Evolutionary conservation across 2,888 invertebrate genomes (phyloP), one percentile per base, ranked within the genome.

Genomic region (Crepidodera aurea): DNA sequence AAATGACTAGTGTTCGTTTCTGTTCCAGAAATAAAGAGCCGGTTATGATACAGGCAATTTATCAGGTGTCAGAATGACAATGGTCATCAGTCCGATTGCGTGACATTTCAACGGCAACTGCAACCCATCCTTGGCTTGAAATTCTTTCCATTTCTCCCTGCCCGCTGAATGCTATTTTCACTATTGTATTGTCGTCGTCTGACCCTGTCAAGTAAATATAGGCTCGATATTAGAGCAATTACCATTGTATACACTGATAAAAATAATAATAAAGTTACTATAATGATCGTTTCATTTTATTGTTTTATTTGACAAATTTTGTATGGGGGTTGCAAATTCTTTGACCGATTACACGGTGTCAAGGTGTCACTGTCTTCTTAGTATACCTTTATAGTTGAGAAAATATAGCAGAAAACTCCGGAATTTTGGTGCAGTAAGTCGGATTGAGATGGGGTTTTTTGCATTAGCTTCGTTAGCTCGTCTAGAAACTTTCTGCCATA

Each of bases 21-120:
- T 16, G 29, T 40, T 34, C 44, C 60, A 51, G 55, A 64, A 64
- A 60, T 60, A 64, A 64, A 64, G 60, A 53, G 57, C 29, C 56
- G 29, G 42, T 62, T 62, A 62, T 64, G 65, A 68, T 60, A 60
- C 59, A 58, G 53, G 69, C 72, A 75, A 77, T 77, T 76, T 75
- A 76, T 77, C 76, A 76, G 73, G 71, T 75, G 76, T 75, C 76
- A 69, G 66, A 60, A 63, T 73, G 76, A 77, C 76, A 76, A 76
- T 75, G 73, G 75, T 74, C 74, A 77, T 77, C 66, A 58, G 65
- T 64, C 62, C 42, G 64, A 67, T 74, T 68, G 73, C 74, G 72
- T 73, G 73, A 74, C 69, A 66, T 70, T 71, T 69, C 64, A 42
- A 58, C 19, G 70, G 67, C 70, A 71, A 72, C 69, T 69, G 70